A percentile compares a stretch with the other conserved stretches of the same genome.
Conservation (phyloP, 37 sponge, comb jelly and placozoan genomes). For the Crambe crambe region DNA sequence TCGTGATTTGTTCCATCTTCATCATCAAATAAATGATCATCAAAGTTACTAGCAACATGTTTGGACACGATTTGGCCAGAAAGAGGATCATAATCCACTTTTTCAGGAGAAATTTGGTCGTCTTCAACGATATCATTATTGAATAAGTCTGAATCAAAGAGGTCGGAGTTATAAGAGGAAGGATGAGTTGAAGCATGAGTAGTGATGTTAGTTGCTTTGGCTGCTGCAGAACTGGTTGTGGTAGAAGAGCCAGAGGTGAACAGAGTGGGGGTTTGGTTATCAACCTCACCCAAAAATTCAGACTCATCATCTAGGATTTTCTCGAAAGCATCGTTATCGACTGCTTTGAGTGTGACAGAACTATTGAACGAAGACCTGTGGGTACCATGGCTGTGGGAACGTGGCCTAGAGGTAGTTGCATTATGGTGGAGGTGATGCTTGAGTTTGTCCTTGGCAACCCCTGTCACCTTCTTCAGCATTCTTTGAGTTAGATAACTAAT, state of each 20-base stretch:
- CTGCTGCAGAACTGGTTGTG: neutral
- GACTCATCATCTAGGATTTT: conserved; percentile 10
- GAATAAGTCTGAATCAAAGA: conserved; percentile 6
- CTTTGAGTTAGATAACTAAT: too few relatives aligned
- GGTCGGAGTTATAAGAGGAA: neutral
- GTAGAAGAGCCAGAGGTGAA: neutral
- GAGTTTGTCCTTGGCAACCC: conserved; percentile 7
- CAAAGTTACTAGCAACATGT: too few relatives aligned
- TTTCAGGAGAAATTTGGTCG: neutral
- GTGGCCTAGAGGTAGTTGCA: neutral
- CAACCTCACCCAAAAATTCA: neutral
- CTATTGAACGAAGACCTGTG: neutral
- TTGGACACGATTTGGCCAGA: neutral
- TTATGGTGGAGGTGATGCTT: neutral
- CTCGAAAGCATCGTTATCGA: neutral
- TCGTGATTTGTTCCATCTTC: too few relatives aligned
- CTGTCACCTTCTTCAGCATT: conserved; percentile 15
- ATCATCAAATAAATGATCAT: too few relatives aligned
- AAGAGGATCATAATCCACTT: conserved; percentile 3
- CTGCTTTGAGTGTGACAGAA: neutral
- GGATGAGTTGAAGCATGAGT: neutral
- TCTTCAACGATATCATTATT: neutral
- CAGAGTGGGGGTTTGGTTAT: too few relatives aligned
- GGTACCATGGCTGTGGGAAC: neutral
- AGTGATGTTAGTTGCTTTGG: neutral